Evolutionary conservation across 2,113 vertebrate species (phyloP).

Genomic region (Festucalex cinctus): DNA sequence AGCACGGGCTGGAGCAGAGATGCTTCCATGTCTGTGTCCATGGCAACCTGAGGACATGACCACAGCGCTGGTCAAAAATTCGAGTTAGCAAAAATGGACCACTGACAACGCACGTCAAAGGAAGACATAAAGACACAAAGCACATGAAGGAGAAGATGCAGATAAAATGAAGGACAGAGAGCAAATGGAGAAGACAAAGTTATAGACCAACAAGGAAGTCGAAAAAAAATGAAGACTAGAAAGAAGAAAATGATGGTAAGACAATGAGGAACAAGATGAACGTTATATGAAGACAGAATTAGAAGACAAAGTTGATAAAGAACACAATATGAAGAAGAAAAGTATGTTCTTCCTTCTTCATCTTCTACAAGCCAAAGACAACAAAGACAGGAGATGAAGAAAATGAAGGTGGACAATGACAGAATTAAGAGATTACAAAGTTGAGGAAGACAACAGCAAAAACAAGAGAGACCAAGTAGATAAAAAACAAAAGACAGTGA

Average conservation of each 20-base stretch:
- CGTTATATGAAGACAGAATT: too few species aligned
- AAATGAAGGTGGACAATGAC: too few species aligned
- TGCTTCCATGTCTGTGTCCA: conserved; percentile 27
- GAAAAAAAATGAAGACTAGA: background rate
- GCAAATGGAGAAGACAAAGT: background rate
- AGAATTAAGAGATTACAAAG: too few species aligned
- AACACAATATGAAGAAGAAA: too few species aligned
- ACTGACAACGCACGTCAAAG: background rate
- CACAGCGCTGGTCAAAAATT: background rate
- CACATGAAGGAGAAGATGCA: background rate
- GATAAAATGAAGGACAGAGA: background rate
- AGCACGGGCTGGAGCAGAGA: conserved; percentile 14
- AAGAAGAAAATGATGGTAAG: background rate
- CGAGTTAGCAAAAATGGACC: background rate
- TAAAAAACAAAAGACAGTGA: too few species aligned
- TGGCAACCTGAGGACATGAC: conserved; percentile 32
- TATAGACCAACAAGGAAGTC: background rate
- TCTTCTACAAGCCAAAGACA: too few species aligned
- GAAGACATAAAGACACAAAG: background rate
- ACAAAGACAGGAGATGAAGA: too few species aligned
- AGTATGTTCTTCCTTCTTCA: too few species aligned
- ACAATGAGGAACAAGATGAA: background rate
- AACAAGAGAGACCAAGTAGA: too few species aligned
- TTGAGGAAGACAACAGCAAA: too few species aligned
- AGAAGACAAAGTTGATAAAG: background rate